Evolutionary conservation across 2,888 invertebrate species (phyloP).

Genomic region (Pyrochroa serraticornis): DNA sequence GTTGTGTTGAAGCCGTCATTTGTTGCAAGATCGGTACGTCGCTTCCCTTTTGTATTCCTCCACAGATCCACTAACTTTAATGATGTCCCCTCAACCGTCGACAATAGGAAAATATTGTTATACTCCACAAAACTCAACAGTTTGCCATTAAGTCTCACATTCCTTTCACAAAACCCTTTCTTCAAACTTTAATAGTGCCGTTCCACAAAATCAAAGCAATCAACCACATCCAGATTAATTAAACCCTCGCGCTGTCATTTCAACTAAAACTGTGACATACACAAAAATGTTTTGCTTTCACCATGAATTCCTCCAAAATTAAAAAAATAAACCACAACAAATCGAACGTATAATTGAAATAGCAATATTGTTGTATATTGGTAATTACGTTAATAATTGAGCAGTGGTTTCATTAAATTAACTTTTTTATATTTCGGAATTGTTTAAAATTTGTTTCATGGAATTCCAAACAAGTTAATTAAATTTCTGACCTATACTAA

Average conservation of each 20-base stretch:
- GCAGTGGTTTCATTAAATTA: not conserved
- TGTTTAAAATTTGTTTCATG: not conserved
- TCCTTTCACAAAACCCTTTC: conserved; percentile 25
- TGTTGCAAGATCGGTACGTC: conserved; percentile 19
- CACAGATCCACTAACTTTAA: conserved; percentile 29
- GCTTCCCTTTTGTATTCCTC: conserved; percentile 25
- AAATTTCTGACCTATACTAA: conserved; percentile 1
- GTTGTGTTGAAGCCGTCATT: conserved; percentile 18
- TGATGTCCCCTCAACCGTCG: conserved; percentile 23
- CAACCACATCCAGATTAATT: conserved; percentile 17
- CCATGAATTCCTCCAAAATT: not conserved
- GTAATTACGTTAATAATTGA: not conserved
- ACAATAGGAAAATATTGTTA: conserved; percentile 28
- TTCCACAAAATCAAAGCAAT: conserved; percentile 21
- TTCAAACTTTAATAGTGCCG: conserved; percentile 18
- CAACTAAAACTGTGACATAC: no score
- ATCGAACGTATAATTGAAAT: not conserved
- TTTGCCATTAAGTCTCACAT: conserved; percentile 27
- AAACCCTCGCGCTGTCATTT: conserved; percentile 8
- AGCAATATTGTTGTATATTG: not conserved
- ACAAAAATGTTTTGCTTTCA: not conserved
- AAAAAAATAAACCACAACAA: not conserved
- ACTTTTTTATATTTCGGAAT: not conserved
- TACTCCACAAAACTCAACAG: conserved; percentile 28
- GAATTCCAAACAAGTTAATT: not conserved